A percentile compares a stretch with the other conserved stretches of the same genome.
Conservation (phyloP, 2,888 invertebrate genomes). For the Eristalis arbustorum region DNA sequence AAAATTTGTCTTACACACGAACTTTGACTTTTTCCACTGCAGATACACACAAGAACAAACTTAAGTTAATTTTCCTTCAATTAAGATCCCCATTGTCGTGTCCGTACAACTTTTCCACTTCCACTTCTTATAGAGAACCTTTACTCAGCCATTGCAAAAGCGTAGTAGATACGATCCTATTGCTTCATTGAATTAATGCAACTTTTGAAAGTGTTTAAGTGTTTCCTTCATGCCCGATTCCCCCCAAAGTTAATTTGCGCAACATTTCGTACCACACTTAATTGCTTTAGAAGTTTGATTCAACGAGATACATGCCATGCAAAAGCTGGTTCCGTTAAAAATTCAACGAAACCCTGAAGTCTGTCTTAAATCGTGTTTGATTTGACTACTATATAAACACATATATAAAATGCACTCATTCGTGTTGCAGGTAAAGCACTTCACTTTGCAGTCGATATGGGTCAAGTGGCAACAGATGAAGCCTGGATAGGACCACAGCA, state of each 20-base stretch:
- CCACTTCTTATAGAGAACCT: not conserved
- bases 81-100: not conserved
- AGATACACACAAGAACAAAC: no score
- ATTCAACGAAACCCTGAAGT: not conserved
- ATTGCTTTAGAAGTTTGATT: not conserved
- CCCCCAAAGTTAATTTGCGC: not conserved
- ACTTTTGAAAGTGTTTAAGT: not conserved
- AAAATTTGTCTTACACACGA: no score
- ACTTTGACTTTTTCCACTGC: no score
- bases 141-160: slow-evolving; percentile 1
- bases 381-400: not conserved
- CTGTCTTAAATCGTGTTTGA: not conserved
- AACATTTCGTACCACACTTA: not conserved
- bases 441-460: not conserved
- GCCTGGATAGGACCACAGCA: not conserved
- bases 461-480: not conserved
- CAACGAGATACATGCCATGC: not conserved
- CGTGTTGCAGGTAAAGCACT: not conserved
- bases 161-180: slow-evolving; percentile 31
- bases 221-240: not conserved
- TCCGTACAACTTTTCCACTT: not conserved
- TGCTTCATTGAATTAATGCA: slow-evolving; percentile 19
- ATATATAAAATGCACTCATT: not conserved
- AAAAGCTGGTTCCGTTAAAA: not conserved
- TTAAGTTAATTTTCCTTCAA: not conserved